phyloP scores from a whole-genome alignment of 2,797 vertebrate genomes.

The Carapus acus region DNA sequence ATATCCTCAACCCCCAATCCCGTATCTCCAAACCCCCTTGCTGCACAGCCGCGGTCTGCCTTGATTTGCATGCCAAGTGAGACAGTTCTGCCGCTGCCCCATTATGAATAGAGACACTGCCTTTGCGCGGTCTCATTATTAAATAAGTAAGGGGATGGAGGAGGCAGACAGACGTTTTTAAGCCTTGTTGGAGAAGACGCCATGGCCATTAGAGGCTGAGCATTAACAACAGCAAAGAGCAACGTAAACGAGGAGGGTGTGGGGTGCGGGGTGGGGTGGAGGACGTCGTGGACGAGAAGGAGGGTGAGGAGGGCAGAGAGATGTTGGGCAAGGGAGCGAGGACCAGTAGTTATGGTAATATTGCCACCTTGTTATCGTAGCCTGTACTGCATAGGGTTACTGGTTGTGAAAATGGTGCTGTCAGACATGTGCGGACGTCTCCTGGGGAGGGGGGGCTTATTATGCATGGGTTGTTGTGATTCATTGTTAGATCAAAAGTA shows the following conservation, averaged over 20 bases:
- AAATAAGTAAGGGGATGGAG: constrained; percentile 76
- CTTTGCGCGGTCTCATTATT: constrained; percentile 79
- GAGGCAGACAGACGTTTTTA: constrained; percentile 79
- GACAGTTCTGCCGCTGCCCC: constrained; percentile 65
- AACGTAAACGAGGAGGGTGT: constrained; percentile 50
- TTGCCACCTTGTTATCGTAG: constrained; percentile 67
- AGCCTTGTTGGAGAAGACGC: constrained; percentile 72
- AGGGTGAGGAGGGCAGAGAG: constrained; percentile 22
- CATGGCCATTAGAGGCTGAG: constrained; percentile 75
- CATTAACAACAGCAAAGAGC: constrained; percentile 71
- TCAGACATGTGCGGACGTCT: constrained; percentile 24
- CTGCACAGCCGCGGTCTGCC: constrained; percentile 52
- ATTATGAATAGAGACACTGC: constrained; percentile 78
- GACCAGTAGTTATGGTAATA: constrained; percentile 65
- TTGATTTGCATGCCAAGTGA: constrained; percentile 64
- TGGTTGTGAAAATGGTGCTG: constrained; percentile 21
- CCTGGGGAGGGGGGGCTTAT: too few relatives aligned
- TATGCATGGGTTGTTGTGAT: constrained; percentile 24
- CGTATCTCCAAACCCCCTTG: too few relatives aligned
- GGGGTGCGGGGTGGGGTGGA: constrained; percentile 11
- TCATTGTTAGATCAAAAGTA: constrained; percentile 39
- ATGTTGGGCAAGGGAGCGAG: constrained; percentile 27
- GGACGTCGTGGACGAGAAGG: too few relatives aligned
- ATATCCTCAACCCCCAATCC: too few relatives aligned
- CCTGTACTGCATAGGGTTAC: constrained; percentile 54